Base-by-base conservation (phyloP, 2,888 invertebrate genomes). In the Lasioglossum lativentre region DNA sequence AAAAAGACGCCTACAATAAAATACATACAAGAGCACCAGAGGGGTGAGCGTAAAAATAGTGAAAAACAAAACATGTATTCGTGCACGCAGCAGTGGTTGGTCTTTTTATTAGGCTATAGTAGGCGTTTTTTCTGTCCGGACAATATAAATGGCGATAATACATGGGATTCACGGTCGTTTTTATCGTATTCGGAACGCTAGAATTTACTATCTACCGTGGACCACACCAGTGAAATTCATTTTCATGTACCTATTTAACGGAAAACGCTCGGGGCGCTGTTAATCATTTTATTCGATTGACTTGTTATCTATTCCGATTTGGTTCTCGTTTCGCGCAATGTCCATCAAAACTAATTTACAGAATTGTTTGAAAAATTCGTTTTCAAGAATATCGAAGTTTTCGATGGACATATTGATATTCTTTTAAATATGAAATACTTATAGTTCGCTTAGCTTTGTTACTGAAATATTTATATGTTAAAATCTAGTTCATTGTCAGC, bases 91-190 rank as follows among this genome's bases (percentile, higher is more conserved):
- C 56, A 34, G 75, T 75, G 74, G 34, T 71, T 70, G 27, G 70
- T 59, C 70, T 77, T 59, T 82, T 84, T 71, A 78, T 70, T 77
- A 71, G 70, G 23, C 77, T 82, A 78, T 82, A 56, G 30, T 78
- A 6, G 59, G 42, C 30, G 38, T n/a, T 52, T 10, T 70, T 76
- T 63, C 72, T 27, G 19, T 63, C 40, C 27, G 47, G 63, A 16
- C 71, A 80, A 76, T 72, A 73, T 27, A 72, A 56, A 68, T 56
- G 42, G 56, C 19, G 66, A 23, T 83, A 80, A 73, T 66, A 5
- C 42, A 34, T 66, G 38, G 63, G 80, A 75, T 63, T 72, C 42
- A 2, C 42, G 27, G 14, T 38, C 10, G 52, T 75, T 79, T 82
- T 83, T 75, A 75, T 71, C 47, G 52, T 40, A 16, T 34, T 5